Conservation (phyloP, 2,888 invertebrate genomes). For the Latrodectus elegans region DNA sequence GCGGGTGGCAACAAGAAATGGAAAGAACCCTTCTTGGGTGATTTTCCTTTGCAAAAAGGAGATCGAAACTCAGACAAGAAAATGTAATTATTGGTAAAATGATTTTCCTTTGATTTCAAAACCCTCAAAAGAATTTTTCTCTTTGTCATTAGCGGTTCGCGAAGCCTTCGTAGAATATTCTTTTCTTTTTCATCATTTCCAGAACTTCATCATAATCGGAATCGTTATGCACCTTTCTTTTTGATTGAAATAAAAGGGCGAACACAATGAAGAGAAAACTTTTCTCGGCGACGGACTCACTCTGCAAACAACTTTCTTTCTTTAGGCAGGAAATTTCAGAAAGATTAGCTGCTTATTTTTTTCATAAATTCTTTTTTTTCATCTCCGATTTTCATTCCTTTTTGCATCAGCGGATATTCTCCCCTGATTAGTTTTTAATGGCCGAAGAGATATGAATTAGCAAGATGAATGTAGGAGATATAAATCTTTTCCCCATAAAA, state of each 20-base stretch:
- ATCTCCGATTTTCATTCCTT: constrained; percentile 43
- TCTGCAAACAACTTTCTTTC: constrained; percentile 56
- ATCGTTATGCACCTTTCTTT: constrained; percentile 68
- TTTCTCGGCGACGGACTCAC: constrained; percentile 27
- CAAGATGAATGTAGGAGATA: constrained; percentile 50
- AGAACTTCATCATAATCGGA: constrained; percentile 60
- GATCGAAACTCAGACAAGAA: constrained; percentile 44
- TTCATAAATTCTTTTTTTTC: constrained; percentile 28
- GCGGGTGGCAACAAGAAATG: neutral
- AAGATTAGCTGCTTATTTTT: constrained; percentile 58
- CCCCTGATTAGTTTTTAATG: constrained; percentile 68
- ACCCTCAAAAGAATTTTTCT: constrained; percentile 45
- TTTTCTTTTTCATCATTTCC: constrained; percentile 62
- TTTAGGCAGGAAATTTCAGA: constrained; percentile 32
- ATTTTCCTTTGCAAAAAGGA: constrained; percentile 56
- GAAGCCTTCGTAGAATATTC: constrained; percentile 44
- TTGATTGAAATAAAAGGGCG: constrained; percentile 64
- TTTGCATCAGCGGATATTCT: constrained; percentile 50
- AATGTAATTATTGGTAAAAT: constrained; percentile 69
- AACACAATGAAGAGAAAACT: constrained; percentile 25
- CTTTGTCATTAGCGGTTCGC: constrained; percentile 55
- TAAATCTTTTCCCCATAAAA: constrained; percentile 63
- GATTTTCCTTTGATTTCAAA: constrained; percentile 62
- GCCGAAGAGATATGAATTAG: constrained; percentile 66
- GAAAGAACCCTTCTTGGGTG: constrained; percentile 34